phyloP scores from a whole-genome alignment of 2,888 invertebrate genomes.

The Gastracanthus pulcherrimus region DNA sequence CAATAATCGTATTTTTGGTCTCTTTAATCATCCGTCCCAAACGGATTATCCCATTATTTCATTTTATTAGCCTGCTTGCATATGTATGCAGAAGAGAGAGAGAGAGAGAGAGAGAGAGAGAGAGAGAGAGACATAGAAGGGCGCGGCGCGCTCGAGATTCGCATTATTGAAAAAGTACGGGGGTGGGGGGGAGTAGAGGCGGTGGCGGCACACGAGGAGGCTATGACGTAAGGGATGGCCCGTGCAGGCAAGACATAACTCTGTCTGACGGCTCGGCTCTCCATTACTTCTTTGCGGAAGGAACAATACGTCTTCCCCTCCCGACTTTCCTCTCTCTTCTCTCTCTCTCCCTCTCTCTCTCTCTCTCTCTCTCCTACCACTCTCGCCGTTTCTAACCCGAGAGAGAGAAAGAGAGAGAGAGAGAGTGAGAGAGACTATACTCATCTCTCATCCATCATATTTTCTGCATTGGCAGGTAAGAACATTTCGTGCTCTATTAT shows the following conservation, averaged over 20 bases:
- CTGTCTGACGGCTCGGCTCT: slow-evolving; percentile 69
- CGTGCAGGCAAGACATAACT: slow-evolving; percentile 68
- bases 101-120: neutral
- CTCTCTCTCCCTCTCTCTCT: neutral
- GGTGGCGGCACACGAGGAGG: slow-evolving; percentile 7
- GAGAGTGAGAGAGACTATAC: slow-evolving; percentile 8
- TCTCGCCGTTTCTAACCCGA: neutral
- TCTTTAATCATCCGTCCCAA: neutral
- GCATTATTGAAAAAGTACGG: slow-evolving; percentile 60
- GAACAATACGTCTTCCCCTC: slow-evolving; percentile 66
- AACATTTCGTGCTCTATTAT: slow-evolving; percentile 67
- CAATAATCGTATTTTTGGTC: no score
- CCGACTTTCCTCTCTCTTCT: no score
- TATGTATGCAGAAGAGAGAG: neutral
- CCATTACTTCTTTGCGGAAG: slow-evolving; percentile 70
- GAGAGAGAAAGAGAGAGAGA: neutral
- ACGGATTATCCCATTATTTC: neutral
- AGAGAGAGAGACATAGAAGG: neutral
- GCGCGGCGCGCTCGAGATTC: slow-evolving; percentile 31
- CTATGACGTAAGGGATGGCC: slow-evolving; percentile 63
- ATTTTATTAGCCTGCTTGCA: slow-evolving; percentile 6
- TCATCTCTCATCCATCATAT: slow-evolving; percentile 66
- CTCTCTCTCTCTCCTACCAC: no score
- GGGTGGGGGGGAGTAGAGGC: slow-evolving; percentile 6
- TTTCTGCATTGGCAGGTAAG: slow-evolving; percentile 66